Evolutionary conservation across 2,113 vertebrate genomes (phyloP).

Genomic region (Cheilinus undulatus): DNA sequence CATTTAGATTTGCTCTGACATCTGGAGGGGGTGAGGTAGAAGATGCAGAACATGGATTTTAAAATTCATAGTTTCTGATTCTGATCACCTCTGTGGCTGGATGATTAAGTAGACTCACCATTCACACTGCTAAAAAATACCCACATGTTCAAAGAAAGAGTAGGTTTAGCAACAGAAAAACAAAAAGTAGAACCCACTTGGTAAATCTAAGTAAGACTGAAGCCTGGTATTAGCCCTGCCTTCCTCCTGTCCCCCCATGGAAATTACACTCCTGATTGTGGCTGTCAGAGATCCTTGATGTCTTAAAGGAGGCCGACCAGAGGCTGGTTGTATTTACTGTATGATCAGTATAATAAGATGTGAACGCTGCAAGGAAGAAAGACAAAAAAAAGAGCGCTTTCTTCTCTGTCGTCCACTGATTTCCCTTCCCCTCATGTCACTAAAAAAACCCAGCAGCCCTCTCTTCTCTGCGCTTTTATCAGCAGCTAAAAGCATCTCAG

Average conservation of each 20-base stretch:
- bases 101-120: no score
- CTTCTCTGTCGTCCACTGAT: background rate
- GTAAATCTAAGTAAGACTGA: background rate
- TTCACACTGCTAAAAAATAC: no score
- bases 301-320: background rate
- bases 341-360: background rate
- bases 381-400: background rate
- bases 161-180: background rate
- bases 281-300: background rate
- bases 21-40: no score
- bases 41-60: no score
- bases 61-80: no score
- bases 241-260: background rate
- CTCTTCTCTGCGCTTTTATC: conserved; percentile 20
- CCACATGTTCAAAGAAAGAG: background rate
- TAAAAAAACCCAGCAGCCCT: background rate
- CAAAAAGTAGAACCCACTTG: background rate
- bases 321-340: background rate
- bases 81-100: no score
- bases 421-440: background rate
- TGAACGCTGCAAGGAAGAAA: background rate
- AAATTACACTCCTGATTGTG: background rate
- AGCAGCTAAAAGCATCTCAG: conserved; percentile 17
- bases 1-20: no score
- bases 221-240: background rate